Evolutionary conservation across 2,888 invertebrate species (phyloP).

Genomic region (Stenurella melanura): DNA sequence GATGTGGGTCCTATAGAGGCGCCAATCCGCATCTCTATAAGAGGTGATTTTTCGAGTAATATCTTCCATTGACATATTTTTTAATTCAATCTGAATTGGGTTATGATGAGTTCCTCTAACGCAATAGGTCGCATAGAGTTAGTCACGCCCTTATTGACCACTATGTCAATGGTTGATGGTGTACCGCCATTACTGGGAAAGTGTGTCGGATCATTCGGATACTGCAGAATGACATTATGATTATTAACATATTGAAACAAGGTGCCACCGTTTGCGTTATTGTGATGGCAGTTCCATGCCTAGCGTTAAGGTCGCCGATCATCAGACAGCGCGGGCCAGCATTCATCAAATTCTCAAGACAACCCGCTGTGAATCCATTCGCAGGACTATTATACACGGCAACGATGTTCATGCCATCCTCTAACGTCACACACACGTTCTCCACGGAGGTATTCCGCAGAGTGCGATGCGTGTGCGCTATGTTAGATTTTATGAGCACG

Average conservation of each 20-base stretch:
- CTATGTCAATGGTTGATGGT: too few relatives aligned
- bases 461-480: background rate
- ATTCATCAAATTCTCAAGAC: too few relatives aligned
- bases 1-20: too few relatives aligned
- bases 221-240: background rate
- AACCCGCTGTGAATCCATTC: background rate
- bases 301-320: too few relatives aligned
- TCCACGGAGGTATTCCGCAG: background rate
- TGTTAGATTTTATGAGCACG: background rate
- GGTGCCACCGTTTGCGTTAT: too few relatives aligned
- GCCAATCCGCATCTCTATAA: too few relatives aligned
- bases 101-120: background rate
- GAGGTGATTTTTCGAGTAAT: too few relatives aligned
- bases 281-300: too few relatives aligned
- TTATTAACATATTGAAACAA: too few relatives aligned
- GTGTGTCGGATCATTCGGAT: background rate
- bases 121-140: background rate
- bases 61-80: too few relatives aligned
- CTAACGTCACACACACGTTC: background rate
- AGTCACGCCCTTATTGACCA: background rate
- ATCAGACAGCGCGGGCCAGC: too few relatives aligned
- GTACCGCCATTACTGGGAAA: background rate
- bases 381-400: background rate
- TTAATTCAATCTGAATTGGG: too few relatives aligned
- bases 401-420: background rate